Evolutionary conservation across 2,888 invertebrate genomes (phyloP), one percentile per base, ranked within the genome.

Genomic region (Ethmia dodecea): DNA sequence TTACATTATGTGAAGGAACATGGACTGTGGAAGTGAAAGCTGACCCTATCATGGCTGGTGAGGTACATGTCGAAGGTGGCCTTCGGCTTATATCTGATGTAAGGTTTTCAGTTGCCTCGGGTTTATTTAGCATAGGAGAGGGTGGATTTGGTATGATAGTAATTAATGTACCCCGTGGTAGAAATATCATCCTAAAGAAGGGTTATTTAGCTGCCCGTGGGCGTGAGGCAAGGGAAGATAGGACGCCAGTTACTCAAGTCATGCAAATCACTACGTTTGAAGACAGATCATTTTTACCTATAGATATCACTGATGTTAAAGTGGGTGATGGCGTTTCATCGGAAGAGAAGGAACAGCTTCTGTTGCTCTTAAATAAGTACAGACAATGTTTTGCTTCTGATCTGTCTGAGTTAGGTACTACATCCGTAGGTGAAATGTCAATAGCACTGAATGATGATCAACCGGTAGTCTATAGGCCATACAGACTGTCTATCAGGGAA

Each of bases 401-500:
- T 31, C 13, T 43, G 6, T 8, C 8, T 5, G 35, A 30, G 13
- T 13, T 44, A 9, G 44, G 44, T 5, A 30, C 13, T 5, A 37
- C 38, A 8, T 15, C 37, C 25, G 3, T 33, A 20, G 14, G 29
- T 3, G 37, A 44, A 34, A 37, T 45, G 40, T 12, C 13, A 5
- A 33, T 45, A 13, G 25, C 20, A 11, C 16, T 45, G 15, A 33
- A 28, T 6, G 40, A 40, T 24, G 15, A 35, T 10, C 31, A 30
- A 2, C 43, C 43, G 4, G 36, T 43, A 1, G 29, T 29, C 13
- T 43, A 40, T 18, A 27, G 35, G 12, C 40, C 43, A 2, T 43
- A 43, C 13, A 10, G 40, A 10, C 26, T 43, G 6, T 14, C 43
- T 5, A 24, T 13, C n/a, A 28, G 11, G 11, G 43, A 43, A 31